Evolutionary conservation across 2,797 vertebrate species (phyloP), one percentile per base, ranked within the genome.

Genomic region (Peromyscus eremicus): DNA sequence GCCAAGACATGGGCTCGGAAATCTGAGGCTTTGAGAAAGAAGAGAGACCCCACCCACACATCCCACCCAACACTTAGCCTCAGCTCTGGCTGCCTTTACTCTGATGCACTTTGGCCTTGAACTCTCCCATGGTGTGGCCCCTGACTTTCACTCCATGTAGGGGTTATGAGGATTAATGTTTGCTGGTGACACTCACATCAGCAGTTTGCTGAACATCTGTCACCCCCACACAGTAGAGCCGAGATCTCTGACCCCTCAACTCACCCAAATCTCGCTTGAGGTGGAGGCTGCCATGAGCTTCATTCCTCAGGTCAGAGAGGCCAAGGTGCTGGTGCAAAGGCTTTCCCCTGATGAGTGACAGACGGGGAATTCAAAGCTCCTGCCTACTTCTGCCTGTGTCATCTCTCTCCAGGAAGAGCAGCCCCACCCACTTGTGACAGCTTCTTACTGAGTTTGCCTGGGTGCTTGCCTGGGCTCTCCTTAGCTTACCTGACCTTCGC

Each of bases 121-220:
- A 25, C 23, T 27, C 0, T 49, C 46, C 52, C 0, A 0, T 0
- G 60, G 13, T 0, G 29, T 21, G 4, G 10, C 0, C 60, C 37
- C 25, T 40, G 23, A 49, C 32, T 17, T 76, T 12, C 13, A 43
- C 27, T 55, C 71, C 46, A 32, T 9, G 1, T 76, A 9, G n/a
- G 37, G 16, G 12, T 23, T 12, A 21, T 10, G 12, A 43, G 40
- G 27, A 12, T 16, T 83, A 43, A 64, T 77, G 23, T 70, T 55
- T 57, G 0, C 27, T 7, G 16, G 1, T 21, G 34, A 60, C 1
- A 0, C 25, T 34, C 77, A 7, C 7, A 29, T 4, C 0, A 21
- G 49, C 6, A 0, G 23, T 52, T n/a, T 23, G 6, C 5, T 27
- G 43, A 70, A 8, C 29, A 16, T 40, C 40, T 23, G 2, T 17